These are phyloP conservation scores for Quiscalus mexicanus DNA, from an alignment of 2,113 vertebrate genomes.

Conservation along the genomic window DNA sequence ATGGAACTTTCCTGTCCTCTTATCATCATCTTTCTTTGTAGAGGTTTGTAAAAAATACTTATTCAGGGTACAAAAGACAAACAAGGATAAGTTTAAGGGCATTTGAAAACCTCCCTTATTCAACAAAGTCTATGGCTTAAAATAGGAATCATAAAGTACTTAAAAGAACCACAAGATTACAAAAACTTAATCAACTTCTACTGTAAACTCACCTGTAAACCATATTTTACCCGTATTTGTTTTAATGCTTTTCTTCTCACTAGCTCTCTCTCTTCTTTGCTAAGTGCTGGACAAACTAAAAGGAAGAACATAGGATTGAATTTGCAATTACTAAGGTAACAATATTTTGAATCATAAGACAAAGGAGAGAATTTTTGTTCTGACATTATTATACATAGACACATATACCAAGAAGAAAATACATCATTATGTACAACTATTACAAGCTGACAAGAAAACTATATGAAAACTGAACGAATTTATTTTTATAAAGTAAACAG, in stretches of 20 bases:
- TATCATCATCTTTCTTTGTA: not conserved
- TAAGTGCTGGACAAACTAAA: slow-evolving; percentile 79
- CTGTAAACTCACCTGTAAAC: slow-evolving; percentile 87
- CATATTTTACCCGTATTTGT: slow-evolving; percentile 96
- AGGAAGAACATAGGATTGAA: not conserved
- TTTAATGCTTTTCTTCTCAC: slow-evolving; percentile 92
- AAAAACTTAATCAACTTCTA: not conserved
- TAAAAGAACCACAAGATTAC: not conserved
- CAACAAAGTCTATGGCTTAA: not conserved
- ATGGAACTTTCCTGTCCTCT: not conserved
- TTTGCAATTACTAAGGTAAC: not conserved
- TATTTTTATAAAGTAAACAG: not conserved
- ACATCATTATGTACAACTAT: not conserved
- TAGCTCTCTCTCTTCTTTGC: slow-evolving; percentile 92
- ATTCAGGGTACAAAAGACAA: not conserved
- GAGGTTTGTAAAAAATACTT: not conserved
- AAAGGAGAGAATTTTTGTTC: not conserved
- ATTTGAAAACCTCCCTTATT: not conserved
- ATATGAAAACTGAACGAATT: not conserved
- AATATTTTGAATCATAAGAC: not conserved
- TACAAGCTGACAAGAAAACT: not conserved
- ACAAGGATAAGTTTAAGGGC: not conserved
- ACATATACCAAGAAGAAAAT: not conserved
- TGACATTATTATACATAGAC: not conserved
- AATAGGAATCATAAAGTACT: not conserved